Conservation (phyloP, 2,113 vertebrate species). For the Zingel zingel region DNA sequence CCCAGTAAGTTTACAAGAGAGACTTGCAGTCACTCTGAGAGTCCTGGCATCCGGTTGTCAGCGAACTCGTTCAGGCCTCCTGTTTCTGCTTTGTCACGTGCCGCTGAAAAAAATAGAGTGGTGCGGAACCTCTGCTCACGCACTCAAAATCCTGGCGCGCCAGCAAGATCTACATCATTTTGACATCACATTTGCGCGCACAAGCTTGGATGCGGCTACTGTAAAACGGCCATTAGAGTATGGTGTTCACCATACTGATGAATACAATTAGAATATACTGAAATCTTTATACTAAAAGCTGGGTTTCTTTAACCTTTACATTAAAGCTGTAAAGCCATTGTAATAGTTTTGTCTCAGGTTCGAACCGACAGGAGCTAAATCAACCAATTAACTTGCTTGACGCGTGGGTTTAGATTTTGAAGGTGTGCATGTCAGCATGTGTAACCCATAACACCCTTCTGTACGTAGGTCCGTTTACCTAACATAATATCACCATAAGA, state of each 20-base stretch:
- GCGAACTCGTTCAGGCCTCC: no score
- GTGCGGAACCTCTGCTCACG: no score
- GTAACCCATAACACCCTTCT: background rate
- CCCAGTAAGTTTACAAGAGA: no score
- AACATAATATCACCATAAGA: background rate
- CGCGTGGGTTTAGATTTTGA: background rate
- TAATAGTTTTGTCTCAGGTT: background rate
- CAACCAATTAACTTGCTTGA: background rate
- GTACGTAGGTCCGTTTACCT: background rate
- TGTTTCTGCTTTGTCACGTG: no score
- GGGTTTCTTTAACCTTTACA: background rate
- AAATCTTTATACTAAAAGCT: no score
- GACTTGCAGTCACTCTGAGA: no score
- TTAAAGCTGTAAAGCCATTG: background rate
- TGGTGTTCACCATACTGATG: background rate
- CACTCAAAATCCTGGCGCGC: no score
- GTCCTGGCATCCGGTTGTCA: no score
- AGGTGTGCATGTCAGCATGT: background rate
- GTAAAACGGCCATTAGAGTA: background rate
- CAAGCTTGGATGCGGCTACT: no score
- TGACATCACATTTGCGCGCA: no score
- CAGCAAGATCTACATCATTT: no score
- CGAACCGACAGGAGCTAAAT: background rate
- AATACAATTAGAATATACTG: background rate
- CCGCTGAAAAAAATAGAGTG: no score